These are phyloP conservation scores for Psix sp. DNA, from an alignment of 1,140 invertebrate genomes.

Conservation along the genomic window DNA sequence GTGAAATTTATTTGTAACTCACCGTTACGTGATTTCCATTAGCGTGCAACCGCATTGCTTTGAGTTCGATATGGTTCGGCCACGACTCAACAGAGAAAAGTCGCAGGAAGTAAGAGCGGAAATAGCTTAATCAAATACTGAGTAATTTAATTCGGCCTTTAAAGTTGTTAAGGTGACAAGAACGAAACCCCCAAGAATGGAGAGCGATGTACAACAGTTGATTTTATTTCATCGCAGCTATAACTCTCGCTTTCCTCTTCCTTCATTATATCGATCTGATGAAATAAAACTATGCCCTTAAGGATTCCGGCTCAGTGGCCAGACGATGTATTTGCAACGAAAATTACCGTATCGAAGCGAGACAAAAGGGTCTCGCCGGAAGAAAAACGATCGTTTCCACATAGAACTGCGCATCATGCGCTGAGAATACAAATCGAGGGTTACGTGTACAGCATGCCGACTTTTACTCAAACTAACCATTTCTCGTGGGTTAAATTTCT, in stretches of 20 bases:
- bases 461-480: conserved; percentile 48
- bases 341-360: conserved; percentile 65
- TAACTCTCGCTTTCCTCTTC: conserved; percentile 54
- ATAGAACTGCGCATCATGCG: conserved; percentile 63
- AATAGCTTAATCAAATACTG: conserved; percentile 70
- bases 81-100: conserved; percentile 23
- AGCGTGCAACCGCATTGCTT: conserved; percentile 5
- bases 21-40: conserved; percentile 21
- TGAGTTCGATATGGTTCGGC: conserved; percentile 17
- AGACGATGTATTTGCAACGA: conserved; percentile 54
- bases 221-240: conserved; percentile 48
- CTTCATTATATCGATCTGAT: conserved; percentile 45
- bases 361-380: conserved; percentile 61
- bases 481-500: conserved; percentile 72
- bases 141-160: conserved; percentile 71
- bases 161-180: conserved; percentile 55
- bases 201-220: conserved; percentile 24
- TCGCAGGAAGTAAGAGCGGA: conserved; percentile 15
- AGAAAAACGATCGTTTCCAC: conserved; percentile 63
- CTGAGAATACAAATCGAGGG: conserved; percentile 71
- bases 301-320: conserved; percentile 45
- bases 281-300: conserved; percentile 70
- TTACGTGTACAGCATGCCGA: conserved; percentile 62
- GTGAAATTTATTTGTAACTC: conserved; percentile 12
- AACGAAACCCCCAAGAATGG: conserved; percentile 61